phyloP scores from a whole-genome alignment of 2,888 invertebrate genomes.

The Blastobasis lacticolella region DNA sequence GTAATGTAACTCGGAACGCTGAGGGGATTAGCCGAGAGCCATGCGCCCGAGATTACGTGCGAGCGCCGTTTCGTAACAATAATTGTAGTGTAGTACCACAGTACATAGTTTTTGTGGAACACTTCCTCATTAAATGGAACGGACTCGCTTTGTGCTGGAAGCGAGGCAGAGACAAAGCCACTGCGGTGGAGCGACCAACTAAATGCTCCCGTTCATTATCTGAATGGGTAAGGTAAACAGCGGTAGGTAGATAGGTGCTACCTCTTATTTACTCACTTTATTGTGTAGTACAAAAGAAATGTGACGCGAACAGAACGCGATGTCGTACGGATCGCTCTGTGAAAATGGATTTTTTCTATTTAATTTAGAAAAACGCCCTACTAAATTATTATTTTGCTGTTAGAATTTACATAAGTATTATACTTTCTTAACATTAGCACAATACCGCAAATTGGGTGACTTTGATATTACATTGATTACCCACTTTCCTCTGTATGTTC shows the following conservation, averaged over 20 bases:
- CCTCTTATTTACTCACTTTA: conserved; percentile 6
- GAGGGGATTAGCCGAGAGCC: conserved; percentile 23
- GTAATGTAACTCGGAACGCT: conserved; percentile 12
- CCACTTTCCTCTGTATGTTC: too few species aligned
- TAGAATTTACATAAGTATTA: too few species aligned
- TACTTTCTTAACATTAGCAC: too few species aligned
- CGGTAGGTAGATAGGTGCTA: too few species aligned
- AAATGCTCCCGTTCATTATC: too few species aligned
- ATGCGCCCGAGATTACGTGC: conserved; percentile 34
- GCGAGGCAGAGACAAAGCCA: conserved; percentile 35
- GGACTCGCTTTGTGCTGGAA: conserved; percentile 35
- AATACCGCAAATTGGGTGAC: too few species aligned
- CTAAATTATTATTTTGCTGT: too few species aligned
- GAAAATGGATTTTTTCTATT: too few species aligned
- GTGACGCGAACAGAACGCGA: too few species aligned
- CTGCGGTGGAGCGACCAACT: conserved; percentile 7
- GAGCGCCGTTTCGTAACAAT: conserved; percentile 45
- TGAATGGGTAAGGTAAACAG: neutral
- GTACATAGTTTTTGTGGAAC: conserved; percentile 54
- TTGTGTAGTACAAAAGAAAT: neutral
- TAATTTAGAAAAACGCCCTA: too few species aligned
- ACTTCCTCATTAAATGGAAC: conserved; percentile 65
- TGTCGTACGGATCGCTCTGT: too few species aligned
- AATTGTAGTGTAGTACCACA: conserved; percentile 31
- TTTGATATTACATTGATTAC: too few species aligned